These are phyloP conservation scores for Psittacara wagleri DNA, from an alignment of 2,113 vertebrate genomes.

Conservation along the genomic window DNA sequence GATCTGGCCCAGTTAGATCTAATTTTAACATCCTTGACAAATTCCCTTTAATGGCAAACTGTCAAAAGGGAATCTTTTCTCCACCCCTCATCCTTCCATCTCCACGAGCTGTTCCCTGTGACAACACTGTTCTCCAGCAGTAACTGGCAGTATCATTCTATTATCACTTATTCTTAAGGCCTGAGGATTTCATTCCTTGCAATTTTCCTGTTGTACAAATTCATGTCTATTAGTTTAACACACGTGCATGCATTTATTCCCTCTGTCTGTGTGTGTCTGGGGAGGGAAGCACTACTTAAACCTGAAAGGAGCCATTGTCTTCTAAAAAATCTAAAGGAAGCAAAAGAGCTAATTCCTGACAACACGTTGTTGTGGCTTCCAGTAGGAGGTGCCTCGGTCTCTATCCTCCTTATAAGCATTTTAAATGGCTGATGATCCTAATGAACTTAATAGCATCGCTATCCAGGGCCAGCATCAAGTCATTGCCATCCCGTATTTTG, in stretches of 20 bases:
- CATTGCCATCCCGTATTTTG: background rate
- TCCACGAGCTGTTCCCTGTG: constrained; percentile 6
- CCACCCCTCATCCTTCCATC: background rate
- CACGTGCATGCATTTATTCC: background rate
- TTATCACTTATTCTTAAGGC: constrained; percentile 55
- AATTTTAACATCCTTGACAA: constrained; percentile 54
- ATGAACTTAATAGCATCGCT: constrained; percentile 67
- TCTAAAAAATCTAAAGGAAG: background rate
- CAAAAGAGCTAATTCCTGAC: constrained; percentile 19
- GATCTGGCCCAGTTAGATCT: constrained; percentile 39
- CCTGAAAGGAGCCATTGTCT: background rate
- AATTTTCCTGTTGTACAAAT: constrained; percentile 51
- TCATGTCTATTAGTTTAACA: background rate
- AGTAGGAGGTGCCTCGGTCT: constrained; percentile 6
- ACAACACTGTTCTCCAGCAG: constrained; percentile 34
- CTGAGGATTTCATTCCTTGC: constrained; percentile 40
- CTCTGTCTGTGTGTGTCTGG: background rate
- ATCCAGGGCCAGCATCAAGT: constrained; percentile 59
- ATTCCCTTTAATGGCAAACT: background rate
- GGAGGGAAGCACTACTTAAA: background rate
- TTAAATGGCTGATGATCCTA: constrained; percentile 60
- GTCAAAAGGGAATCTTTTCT: background rate
- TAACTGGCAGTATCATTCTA: constrained; percentile 59
- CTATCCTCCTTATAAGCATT: constrained; percentile 35
- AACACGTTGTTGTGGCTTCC: background rate